Percentiles rank a stretch among this genome's conserved stretches.
These are phyloP conservation scores for Echeneis naucrates DNA, from an alignment of 2,797 vertebrate species.

Conservation along the genomic window DNA sequence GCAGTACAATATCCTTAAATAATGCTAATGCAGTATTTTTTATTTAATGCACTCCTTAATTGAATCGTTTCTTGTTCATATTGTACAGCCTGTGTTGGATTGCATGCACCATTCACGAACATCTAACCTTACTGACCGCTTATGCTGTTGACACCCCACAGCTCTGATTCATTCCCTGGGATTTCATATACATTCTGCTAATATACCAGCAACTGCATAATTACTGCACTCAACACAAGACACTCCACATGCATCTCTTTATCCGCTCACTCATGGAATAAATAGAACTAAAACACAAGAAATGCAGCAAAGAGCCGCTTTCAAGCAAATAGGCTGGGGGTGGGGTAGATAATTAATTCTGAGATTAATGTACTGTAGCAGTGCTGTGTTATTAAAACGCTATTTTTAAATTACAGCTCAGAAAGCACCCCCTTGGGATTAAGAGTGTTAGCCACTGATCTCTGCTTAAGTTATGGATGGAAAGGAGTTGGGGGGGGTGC, in stretches of 20 bases:
- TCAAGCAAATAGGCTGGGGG: slow-evolving; percentile 84
- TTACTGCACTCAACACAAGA: slow-evolving; percentile 73
- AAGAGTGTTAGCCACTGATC: slow-evolving; percentile 87
- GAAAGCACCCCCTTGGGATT: slow-evolving; percentile 86
- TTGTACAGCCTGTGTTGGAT: slow-evolving; percentile 24
- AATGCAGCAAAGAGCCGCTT: slow-evolving; percentile 82
- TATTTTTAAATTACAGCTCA: slow-evolving; percentile 89
- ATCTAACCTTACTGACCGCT: slow-evolving; percentile 74
- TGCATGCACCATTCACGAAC: slow-evolving; percentile 42
- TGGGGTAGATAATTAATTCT: slow-evolving; percentile 87
- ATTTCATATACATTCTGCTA: slow-evolving; percentile 68
- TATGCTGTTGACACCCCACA: slow-evolving; percentile 53
- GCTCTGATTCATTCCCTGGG: slow-evolving; percentile 62
- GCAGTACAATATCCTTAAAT: slow-evolving; percentile 73
- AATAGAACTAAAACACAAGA: slow-evolving; percentile 83
- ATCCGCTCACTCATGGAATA: slow-evolving; percentile 80
- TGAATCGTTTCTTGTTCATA: slow-evolving; percentile 69
- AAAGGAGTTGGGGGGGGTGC: slow-evolving; percentile 55
- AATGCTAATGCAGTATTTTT: slow-evolving; percentile 44
- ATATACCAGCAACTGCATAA: slow-evolving; percentile 76
- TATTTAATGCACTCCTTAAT: slow-evolving; percentile 69
- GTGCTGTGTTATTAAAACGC: slow-evolving; percentile 88
- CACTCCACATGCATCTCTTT: slow-evolving; percentile 80
- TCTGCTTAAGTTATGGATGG: slow-evolving; percentile 84
- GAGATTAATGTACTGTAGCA: slow-evolving; percentile 88